phyloP scores from a whole-genome alignment of 2,888 invertebrate species.

The Hirtodrosophila histrioides region DNA sequence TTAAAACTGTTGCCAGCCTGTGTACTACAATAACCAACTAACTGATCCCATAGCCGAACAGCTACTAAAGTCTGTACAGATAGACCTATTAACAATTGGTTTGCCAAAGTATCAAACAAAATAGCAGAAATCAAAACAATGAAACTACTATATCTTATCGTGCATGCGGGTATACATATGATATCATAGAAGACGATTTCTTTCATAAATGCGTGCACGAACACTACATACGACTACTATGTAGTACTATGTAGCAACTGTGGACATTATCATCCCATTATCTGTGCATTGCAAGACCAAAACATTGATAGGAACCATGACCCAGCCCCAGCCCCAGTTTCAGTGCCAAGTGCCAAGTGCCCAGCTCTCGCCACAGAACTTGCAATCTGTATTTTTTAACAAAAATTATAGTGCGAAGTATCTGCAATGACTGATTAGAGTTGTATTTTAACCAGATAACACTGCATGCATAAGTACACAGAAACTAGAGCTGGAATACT shows the following conservation, averaged over 20 bases:
- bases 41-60: slow-evolving; percentile 45
- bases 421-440: slow-evolving; percentile 64
- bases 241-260: slow-evolving; percentile 5
- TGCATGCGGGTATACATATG: slow-evolving; percentile 42
- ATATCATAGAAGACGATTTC: slow-evolving; percentile 67
- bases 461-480: too few species aligned
- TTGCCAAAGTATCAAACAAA: slow-evolving; percentile 25
- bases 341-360: background rate
- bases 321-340: slow-evolving; percentile 47
- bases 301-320: slow-evolving; percentile 69
- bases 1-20: slow-evolving; percentile 14
- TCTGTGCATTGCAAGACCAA: slow-evolving; percentile 48
- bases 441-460: slow-evolving; percentile 5
- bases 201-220: slow-evolving; percentile 7
- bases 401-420: slow-evolving; percentile 40
- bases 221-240: slow-evolving; percentile 8
- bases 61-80: slow-evolving; percentile 39
- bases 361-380: slow-evolving; percentile 21
- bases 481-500: background rate
- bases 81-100: slow-evolving; percentile 46
- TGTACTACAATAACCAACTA: slow-evolving; percentile 18
- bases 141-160: slow-evolving; percentile 71
- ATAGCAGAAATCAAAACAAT: slow-evolving; percentile 36
- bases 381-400: slow-evolving; percentile 31
- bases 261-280: slow-evolving; percentile 67